Conservation (phyloP, 2,888 invertebrate genomes). For the Glaucopsyche alexis region DNA sequence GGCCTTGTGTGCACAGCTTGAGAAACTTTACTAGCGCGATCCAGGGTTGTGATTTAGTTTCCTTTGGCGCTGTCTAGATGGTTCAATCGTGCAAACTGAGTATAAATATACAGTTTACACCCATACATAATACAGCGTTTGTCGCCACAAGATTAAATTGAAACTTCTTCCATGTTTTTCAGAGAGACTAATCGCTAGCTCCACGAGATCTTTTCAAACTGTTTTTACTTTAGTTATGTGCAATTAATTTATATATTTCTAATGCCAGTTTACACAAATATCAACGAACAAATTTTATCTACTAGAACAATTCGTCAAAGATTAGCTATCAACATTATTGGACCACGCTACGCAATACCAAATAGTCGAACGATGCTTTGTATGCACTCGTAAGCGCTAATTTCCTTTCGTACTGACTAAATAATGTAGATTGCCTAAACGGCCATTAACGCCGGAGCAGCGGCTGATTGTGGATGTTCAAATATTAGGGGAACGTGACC, state of each 20-base stretch:
- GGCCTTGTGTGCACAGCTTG: constrained; percentile 20
- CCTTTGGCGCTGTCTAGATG: constrained; percentile 11
- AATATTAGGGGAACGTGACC: constrained; percentile 71
- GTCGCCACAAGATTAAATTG: too few species aligned
- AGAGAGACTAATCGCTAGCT: too few species aligned
- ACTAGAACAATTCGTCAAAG: background rate
- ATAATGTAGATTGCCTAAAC: constrained; percentile 25
- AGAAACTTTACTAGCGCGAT: constrained; percentile 17
- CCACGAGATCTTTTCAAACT: too few species aligned
- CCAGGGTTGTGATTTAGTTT: constrained; percentile 10
- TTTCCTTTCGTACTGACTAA: constrained; percentile 18
- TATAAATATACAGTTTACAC: background rate
- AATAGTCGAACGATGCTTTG: background rate
- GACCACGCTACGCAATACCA: background rate
- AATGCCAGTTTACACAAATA: background rate
- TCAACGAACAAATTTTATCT: background rate
- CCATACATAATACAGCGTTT: too few species aligned
- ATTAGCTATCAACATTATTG: background rate
- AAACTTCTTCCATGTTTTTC: too few species aligned
- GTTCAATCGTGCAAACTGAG: constrained; percentile 10
- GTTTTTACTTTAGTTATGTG: too few species aligned
- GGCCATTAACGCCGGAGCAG: constrained; percentile 30
- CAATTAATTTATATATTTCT: too few species aligned
- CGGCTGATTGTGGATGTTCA: constrained; percentile 44
- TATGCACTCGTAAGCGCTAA: constrained; percentile 15